Base-by-base conservation (phyloP, 2,113 vertebrate species). In the Mus spicilegus region DNA sequence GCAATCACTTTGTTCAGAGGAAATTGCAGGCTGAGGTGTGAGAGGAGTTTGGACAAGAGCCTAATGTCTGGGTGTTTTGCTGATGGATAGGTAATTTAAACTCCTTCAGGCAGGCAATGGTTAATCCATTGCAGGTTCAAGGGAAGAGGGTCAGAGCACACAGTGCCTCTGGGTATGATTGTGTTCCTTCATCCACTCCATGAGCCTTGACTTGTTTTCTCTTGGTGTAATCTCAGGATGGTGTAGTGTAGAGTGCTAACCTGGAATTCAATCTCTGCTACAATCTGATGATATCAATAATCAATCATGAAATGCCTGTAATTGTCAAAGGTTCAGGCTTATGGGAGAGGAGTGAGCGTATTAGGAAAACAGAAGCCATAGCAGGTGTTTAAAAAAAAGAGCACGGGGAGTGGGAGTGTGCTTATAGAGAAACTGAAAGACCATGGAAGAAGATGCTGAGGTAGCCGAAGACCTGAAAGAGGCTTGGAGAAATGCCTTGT, bases 1-100 rank as follows among this genome's bases (percentile, higher is more conserved):
- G 16, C 95, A 73, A 77, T 90, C 95, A 88, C 97, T 96, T 93
- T 96, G 89, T 95, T 95, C 92, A 16, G 92, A 96, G 97, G 92
- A 97, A 97, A 97, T 89, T 97, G 94, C 96, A 95, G 92, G 6
- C 92, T 46, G 72, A 70, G 72, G 70, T 92, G 76, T 81, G 77
- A 96, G 58, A 77, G 63, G 39, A 82, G 90, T 82, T 93, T 95
- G 90, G 96, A 95, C 67, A 58, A 72, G 76, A 92, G 94, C 96
- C 96, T 95, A 30, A 72, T 90, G 80, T 96, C 81, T 33, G 70
- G 61, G 58, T 49, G 46, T 86, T 95, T 93, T 81, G 70, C 70
- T 89, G 78, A 93, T 96, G 49, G 84, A 84, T 51, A 51, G 69
- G 93, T 49, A n/a, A 91, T 95, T 97, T 70, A 42, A 87, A 73